Evolutionary conservation across 2,113 vertebrate genomes (phyloP), one percentile per base, ranked within the genome.

Genomic region (Onychostruthus taczanowskii): DNA sequence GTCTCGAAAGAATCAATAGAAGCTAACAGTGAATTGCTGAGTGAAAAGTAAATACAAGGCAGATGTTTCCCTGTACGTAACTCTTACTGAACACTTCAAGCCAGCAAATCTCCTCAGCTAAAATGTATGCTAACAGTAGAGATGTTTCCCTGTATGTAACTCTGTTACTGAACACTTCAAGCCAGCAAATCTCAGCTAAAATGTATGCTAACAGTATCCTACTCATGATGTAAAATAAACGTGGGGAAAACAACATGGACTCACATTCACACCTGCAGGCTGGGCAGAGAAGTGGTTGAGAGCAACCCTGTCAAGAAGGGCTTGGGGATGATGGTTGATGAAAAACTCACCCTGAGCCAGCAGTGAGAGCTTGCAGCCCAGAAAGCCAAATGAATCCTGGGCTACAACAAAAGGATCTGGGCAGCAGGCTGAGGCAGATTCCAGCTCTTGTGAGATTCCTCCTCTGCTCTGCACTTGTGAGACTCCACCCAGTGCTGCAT

Each of bases 221-320:
- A 28, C 20, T 76, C 56, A 68, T 26, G 18, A n/a, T 43, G n/a
- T 28, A 8, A 89, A 86, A 89, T 35, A 80, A 80, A 49, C 10
- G 26, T 13, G 13, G 15, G 37, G 30, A n/a, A 37, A 64, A 58
- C 17, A 68, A 53, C 0, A 0, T 26, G 17, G 10, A 19, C 21
- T 69, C 41, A 16, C 2, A 76, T 27, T 41, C 70, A 61, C 21
- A 22, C 4, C 26, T 27, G 28, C 7, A 43, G 15, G 8, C 3
- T 37, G 47, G 24, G 21, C 47, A 62, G n/a, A 49, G 47, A 35
- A 68, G 10, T 26, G n/a, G 18, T 6, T 16, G 28, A 76, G 55
- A 35, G 14, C 21, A 62, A 39, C 39, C n/a, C n/a, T 47, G n/a
- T 1, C 0, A 0, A 82, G 39, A 62, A 47, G 9, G 53, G 13